Conservation (phyloP, 2,888 invertebrate genomes). For the Drosophila setosimentum region DNA sequence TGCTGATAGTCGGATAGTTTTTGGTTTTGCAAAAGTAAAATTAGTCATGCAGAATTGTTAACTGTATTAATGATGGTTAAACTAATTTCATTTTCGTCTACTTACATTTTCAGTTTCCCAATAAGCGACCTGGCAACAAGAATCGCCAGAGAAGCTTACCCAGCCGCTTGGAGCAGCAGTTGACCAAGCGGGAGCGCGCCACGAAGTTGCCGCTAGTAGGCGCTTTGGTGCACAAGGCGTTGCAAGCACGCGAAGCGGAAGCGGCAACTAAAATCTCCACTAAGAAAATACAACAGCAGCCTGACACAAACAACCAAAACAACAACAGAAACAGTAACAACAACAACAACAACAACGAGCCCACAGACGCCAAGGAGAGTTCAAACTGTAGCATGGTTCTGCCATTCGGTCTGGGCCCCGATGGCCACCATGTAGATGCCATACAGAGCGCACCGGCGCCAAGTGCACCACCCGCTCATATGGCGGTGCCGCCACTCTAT, state of each 20-base stretch:
- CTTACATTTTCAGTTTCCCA: constrained; percentile 48
- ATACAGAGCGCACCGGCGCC: constrained; percentile 77
- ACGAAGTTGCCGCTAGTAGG: constrained; percentile 66
- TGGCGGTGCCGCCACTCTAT: constrained; percentile 55
- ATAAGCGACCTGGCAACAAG: constrained; percentile 58
- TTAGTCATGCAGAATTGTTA: neutral
- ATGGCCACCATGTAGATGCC: constrained; percentile 81
- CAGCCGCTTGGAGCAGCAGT: constrained; percentile 51
- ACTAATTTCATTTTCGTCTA: neutral
- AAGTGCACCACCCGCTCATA: constrained; percentile 83
- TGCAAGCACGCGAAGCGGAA: constrained; percentile 39
- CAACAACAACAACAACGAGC: constrained; percentile 2
- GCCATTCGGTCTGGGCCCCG: constrained; percentile 83
- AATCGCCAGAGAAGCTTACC: constrained; percentile 32
- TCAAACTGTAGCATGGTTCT: constrained; percentile 78
- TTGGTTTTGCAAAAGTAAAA: neutral
- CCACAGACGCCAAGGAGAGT: neutral
- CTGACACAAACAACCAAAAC: constrained; percentile 2
- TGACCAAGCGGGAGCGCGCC: constrained; percentile 59
- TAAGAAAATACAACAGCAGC: neutral
- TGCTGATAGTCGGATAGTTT: neutral
- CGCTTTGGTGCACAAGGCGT: constrained; percentile 58
- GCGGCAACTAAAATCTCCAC: neutral
- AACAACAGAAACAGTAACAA: constrained; percentile 12
- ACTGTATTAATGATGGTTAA: neutral